Evolutionary conservation across 1,140 invertebrate genomes (phyloP).

Genomic region (Caenorhabditis remanei): DNA sequence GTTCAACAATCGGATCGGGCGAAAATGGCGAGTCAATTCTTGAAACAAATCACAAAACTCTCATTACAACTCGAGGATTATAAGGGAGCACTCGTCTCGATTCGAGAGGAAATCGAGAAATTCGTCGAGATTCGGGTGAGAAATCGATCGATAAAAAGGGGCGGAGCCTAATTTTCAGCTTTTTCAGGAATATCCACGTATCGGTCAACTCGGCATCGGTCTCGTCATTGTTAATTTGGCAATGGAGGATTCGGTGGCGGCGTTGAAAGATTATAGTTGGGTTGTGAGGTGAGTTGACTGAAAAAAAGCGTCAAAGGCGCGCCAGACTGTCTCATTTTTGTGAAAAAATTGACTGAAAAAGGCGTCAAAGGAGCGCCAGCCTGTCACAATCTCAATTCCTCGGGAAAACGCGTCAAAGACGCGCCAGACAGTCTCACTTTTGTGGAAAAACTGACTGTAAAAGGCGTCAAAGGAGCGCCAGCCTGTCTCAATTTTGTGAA

Average conservation of each 20-base stretch:
- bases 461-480: too few species aligned
- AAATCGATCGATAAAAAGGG: too few species aligned
- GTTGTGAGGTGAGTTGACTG: conserved; percentile 50
- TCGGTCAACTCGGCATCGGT: conserved; percentile 65
- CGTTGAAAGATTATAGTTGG: conserved; percentile 62
- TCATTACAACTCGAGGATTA: conserved; percentile 62
- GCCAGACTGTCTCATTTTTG: background rate
- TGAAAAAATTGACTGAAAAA: too few species aligned
- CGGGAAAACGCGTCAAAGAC: too few species aligned
- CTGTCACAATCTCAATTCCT: too few species aligned
- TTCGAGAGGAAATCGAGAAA: conserved; percentile 66
- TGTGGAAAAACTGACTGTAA: too few species aligned
- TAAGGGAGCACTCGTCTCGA: conserved; percentile 51
- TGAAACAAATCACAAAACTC: conserved; percentile 65
- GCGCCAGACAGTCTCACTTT: too few species aligned
- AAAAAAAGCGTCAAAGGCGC: too few species aligned
- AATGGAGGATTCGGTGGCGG: conserved; percentile 64
- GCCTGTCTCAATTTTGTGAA: too few species aligned
- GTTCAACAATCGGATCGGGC: conserved; percentile 66
- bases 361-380: too few species aligned
- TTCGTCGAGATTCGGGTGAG: conserved; percentile 65
- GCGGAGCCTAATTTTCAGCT: background rate
- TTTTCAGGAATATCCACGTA: conserved; percentile 62
- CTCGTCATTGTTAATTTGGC: conserved; percentile 62
- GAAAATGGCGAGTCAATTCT: conserved; percentile 66